Percentiles rank a stretch among this genome's conserved stretches.
Evolutionary conservation across 2,888 invertebrate genomes (phyloP).

Genomic region (Willowsia nigromaculata): DNA sequence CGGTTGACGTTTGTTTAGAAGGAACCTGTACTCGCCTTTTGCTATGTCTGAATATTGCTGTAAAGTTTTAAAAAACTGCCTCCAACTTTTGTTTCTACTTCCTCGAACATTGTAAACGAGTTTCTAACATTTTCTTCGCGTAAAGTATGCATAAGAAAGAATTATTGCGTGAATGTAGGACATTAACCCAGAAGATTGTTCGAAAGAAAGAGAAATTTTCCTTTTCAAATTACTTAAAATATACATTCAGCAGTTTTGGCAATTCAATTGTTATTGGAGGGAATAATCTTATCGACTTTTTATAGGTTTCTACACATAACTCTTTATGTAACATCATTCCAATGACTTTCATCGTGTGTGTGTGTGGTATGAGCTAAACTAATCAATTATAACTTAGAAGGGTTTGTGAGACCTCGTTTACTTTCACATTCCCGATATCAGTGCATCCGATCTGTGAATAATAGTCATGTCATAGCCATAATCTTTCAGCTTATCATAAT

Average conservation of each 20-base stretch:
- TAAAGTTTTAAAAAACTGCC: no score
- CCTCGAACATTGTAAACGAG: no score
- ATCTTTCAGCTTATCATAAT: background rate
- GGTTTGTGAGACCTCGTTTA: background rate
- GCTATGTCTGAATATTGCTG: no score
- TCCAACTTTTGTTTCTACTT: no score
- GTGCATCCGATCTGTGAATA: background rate
- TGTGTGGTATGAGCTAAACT: background rate
- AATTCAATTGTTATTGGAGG: background rate
- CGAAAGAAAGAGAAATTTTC: background rate
- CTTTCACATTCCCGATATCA: background rate
- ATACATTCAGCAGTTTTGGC: background rate
- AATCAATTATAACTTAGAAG: background rate
- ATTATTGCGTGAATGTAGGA: background rate
- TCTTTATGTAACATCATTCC: no score
- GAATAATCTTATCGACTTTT: no score
- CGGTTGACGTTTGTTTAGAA: background rate
- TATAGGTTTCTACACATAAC: no score
- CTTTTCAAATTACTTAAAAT: conserved; percentile 5
- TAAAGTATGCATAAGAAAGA: background rate
- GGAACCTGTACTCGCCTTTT: no score
- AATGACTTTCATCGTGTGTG: background rate
- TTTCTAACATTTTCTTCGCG: background rate
- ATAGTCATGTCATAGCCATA: background rate
- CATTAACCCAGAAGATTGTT: background rate